Evolutionary conservation across 92 coral and sea anemone genomes (phyloP), one percentile per base, ranked within the genome.

Genomic region (Blastomussa wellsi): DNA sequence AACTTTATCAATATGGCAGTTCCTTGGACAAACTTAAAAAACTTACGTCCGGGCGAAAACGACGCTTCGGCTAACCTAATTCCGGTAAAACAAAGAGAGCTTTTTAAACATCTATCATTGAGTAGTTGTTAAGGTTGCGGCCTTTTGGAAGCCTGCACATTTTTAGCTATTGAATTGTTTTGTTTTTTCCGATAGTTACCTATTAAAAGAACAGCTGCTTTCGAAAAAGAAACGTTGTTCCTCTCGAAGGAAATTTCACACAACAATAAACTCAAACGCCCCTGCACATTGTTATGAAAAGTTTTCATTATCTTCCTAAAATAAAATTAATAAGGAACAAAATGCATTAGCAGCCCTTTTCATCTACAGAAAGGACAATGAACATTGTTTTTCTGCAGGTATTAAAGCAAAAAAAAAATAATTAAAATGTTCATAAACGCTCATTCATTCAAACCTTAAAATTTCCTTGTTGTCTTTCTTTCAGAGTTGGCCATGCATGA

Each of bases 61-160:
- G 33, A 36, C 6, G 22, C 19, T 10, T 20, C 19, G 44, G 37
- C 68, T 6, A 22, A 33, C 31, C 11, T 9, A 33, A 37, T 32
- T 77, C 64, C 64, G 66, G 66, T 16, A 31, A 44, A 75, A 77
- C 81, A 77, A 77, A 77, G 29, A 29, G 33, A 29, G 44, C 26
- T 35, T 55, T 53, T 77, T 49, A 9, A 15, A 77, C 16, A 11
- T 53, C 42, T 17, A 55, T 20, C 1, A 16, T 47, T 10, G 48
- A 55, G 47, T 8, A 20, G 13, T 35, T 55, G 33, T 33, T 77
- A 52, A 55, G 55, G 33, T 16, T 8, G 3, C 57, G 36, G 79
- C 33, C 31, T 20, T 31, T 35, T 77, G 39, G n/a, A 51, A 57
- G 20, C 26, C 48, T 31, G 17, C 19, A 53, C 15, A 19, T 53